Base-by-base conservation (phyloP, 2,888 invertebrate genomes). In the Andrena hattorfiana region DNA sequence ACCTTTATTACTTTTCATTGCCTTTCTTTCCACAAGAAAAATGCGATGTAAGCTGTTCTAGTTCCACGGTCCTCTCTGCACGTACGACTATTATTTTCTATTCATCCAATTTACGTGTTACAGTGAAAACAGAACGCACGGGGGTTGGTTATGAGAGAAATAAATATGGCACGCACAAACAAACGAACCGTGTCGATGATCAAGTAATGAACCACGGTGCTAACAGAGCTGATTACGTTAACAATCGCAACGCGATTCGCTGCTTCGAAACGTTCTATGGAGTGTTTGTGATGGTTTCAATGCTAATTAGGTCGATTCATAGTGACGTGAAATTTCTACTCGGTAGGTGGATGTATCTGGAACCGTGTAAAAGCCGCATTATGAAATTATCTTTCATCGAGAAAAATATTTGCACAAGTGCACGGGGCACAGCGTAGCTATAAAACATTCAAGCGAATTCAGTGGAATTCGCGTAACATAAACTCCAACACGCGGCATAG, bases 231-330 rank as follows among this genome's bases (percentile, higher is more conserved):
- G 72, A 81, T 81, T 69, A 54, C 54, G 64, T 69, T 63, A 77
- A 78, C 78, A 81, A 71, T 79, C 60, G 35, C 35, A 67, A 79
- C 54, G 54, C 60, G 48, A 63, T 67, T 74, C 54, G 13, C 23
- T 68, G 69, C 10, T 48, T 13, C 35, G n/a, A 20, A 8, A 60
- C 10, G 35, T 62, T 23, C 51, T 26, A 26, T 23, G 23, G 26
- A 54, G 16, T 51, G 32, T 54, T 51, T 64, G 28, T 35, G 7
- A 60, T 60, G 20, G 59, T 23, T 48, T 48, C 30, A 13, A 10
- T 32, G 62, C 32, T 62, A 32, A 35, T 62, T 79, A 60, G 71
- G 63, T 71, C 67, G 35, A 74, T 71, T 75, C 71, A 49, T 26
- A 35, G 35, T 26, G n/a, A 68, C 28, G 48, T n/a, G 56, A 71